A percentile compares a stretch with the other conserved stretches of the same genome.
These are phyloP conservation scores for Chunga burmeisteri DNA, from an alignment of 2,113 vertebrate species.

Conservation along the genomic window DNA sequence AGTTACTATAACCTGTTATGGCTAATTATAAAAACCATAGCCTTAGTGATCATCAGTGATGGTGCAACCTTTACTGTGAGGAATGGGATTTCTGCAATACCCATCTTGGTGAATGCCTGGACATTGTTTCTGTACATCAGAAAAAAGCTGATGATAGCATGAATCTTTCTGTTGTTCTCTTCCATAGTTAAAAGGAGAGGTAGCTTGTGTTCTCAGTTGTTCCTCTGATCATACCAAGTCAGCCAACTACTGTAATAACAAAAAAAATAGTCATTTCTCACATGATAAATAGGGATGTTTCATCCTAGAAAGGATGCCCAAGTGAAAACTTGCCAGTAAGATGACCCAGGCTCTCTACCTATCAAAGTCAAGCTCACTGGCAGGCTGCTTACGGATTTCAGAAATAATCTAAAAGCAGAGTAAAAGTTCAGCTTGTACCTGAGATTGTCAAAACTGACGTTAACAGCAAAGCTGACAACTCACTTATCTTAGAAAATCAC, in stretches of 20 bases:
- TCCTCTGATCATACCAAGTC: neutral
- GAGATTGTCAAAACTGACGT: neutral
- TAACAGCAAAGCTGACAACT: conserved; percentile 3
- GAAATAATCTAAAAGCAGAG: neutral
- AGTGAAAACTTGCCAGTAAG: neutral
- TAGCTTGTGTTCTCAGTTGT: neutral
- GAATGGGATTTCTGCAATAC: neutral
- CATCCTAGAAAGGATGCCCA: neutral
- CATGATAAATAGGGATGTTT: neutral
- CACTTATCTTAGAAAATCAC: neutral
- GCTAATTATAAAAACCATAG: neutral
- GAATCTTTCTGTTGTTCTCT: neutral
- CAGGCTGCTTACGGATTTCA: neutral
- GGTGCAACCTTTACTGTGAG: fast-evolving
- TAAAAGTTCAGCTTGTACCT: neutral
- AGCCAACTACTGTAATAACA: neutral
- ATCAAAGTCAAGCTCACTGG: neutral
- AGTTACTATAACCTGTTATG: too few species aligned
- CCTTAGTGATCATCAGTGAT: too few species aligned
- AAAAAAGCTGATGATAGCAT: neutral
- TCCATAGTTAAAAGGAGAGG: neutral
- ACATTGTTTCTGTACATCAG: neutral
- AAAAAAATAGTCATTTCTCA: neutral
- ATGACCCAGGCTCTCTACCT: neutral
- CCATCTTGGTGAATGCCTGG: neutral